phyloP scores from a whole-genome alignment of 2,797 vertebrate genomes.

The Bovichtus variegatus region DNA sequence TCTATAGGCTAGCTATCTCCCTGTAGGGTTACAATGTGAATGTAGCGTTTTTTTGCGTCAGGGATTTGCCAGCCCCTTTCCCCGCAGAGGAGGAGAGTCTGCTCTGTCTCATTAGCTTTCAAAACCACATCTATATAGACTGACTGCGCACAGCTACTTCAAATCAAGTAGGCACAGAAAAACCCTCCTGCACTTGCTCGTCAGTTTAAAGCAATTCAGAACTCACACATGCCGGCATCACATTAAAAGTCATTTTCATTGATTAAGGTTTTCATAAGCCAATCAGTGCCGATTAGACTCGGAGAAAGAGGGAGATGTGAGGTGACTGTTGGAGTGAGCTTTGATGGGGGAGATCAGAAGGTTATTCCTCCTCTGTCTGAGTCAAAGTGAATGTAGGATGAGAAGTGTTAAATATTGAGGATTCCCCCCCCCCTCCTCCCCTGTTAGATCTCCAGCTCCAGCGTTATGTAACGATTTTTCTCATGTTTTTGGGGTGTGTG shows the following conservation, averaged over 20 bases:
- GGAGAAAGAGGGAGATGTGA: constrained; percentile 57
- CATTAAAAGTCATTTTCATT: constrained; percentile 73
- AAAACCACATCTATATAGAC: constrained; percentile 66
- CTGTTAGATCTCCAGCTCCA: constrained; percentile 35
- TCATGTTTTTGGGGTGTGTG: constrained; percentile 42
- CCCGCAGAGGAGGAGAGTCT: constrained; percentile 39
- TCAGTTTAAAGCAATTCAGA: constrained; percentile 66
- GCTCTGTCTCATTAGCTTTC: constrained; percentile 77
- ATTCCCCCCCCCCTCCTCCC: constrained; percentile 3
- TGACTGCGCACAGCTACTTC: constrained; percentile 63
- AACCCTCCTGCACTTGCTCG: constrained; percentile 33
- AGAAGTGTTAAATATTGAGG: constrained; percentile 77
- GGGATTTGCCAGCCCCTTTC: constrained; percentile 40
- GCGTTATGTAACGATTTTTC: constrained; percentile 52
- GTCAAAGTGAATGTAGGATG: constrained; percentile 80
- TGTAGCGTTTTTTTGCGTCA: constrained; percentile 31
- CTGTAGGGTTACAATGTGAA: constrained; percentile 21
- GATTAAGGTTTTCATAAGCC: constrained; percentile 75
- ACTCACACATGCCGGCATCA: constrained; percentile 55
- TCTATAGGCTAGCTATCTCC: constrained; percentile 6
- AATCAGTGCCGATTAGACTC: constrained; percentile 75
- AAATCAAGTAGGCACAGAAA: constrained; percentile 64
- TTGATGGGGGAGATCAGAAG: constrained; percentile 75
- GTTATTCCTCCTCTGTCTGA: constrained; percentile 60
- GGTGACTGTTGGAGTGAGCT: constrained; percentile 67